Percentiles rank a stretch among this genome's conserved stretches.
Conservation (phyloP, 2,888 invertebrate species). For the Agapetus fuscipes region DNA sequence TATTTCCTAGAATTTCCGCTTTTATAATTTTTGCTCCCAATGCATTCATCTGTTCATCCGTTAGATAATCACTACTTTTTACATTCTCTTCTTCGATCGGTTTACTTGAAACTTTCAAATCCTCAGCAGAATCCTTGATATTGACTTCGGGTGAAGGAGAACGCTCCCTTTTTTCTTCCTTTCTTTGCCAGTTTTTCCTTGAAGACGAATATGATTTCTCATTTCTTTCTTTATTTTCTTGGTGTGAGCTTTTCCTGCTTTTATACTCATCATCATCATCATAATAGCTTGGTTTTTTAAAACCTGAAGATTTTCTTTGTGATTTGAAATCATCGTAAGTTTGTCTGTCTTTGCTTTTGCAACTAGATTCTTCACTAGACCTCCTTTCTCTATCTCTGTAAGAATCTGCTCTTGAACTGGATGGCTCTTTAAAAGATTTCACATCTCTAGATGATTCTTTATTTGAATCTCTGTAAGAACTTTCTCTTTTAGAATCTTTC, state of each 20-base stretch:
- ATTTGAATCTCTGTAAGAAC: too few species aligned
- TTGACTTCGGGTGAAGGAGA: too few species aligned
- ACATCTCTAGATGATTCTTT: too few species aligned
- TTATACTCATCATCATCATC: slow-evolving; percentile 28
- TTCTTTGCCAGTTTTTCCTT: slow-evolving; percentile 4
- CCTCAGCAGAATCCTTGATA: too few species aligned
- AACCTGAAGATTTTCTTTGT: slow-evolving; percentile 16
- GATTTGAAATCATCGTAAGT: too few species aligned
- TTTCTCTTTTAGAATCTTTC: too few species aligned
- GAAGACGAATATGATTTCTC: slow-evolving; percentile 1
- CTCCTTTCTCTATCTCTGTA: neutral
- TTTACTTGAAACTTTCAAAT: slow-evolving; percentile 4
- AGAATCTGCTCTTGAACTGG: too few species aligned
- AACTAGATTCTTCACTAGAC: neutral
- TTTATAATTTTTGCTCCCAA: slow-evolving; percentile 85
- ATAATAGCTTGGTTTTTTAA: slow-evolving; percentile 33
- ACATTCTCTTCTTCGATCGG: slow-evolving; percentile 8
- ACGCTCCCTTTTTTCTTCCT: too few species aligned
- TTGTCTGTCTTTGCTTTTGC: neutral
- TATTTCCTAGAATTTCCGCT: slow-evolving; percentile 88
- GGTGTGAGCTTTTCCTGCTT: neutral
- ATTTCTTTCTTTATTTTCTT: neutral
- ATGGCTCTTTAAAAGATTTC: slow-evolving; percentile 32
- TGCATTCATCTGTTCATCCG: slow-evolving; percentile 81
- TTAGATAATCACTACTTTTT: slow-evolving; percentile 36